Base-by-base conservation (phyloP, 2,888 invertebrate genomes). In the Palloptera scutellata region DNA sequence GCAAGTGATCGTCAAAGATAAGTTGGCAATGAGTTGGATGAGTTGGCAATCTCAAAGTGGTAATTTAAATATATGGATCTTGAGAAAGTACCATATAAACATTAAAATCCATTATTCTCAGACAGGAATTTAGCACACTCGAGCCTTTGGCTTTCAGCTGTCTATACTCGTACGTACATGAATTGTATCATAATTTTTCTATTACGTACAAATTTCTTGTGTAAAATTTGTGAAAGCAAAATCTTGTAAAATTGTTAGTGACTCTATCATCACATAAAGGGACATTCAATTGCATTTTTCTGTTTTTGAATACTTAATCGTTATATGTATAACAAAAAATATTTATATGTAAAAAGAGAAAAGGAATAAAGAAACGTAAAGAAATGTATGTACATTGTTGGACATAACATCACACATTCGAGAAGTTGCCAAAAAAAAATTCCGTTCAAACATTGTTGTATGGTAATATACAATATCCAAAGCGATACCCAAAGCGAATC, bases 211-310 rank as follows among this genome's bases (percentile, higher is more conserved):
- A 30, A 30, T 30, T 4, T 30, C 59, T 40, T 51, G 30, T 54
- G 40, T 15, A 77, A 75, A 78, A 76, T 78, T 79, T 78, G 73
- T 79, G 79, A 79, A 80, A 80, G 79, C 79, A 77, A 78, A 79
- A 76, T 77, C 80, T 75, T 80, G 79, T 79, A 77, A 76, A 42
- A n/a, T 19, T 52, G 53, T 19, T 51, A 41, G 17, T 19, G 9
- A 30, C 11, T 64, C 17, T n/a, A n/a, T n/a, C 55, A 45, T 48
- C 10, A 48, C 48, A 48, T 15, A 48, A 30, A 63, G 45, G 52
- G 58, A 42, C 62, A 67, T 61, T 61, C 61, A 58, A 68, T 68
- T 52, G 57, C 53, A 48, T 60, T 52, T 63, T 58, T 68, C 66
- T 61, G 9, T 66, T 69, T 67, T 60, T 70, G 61, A 62, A 66